phyloP scores from a whole-genome alignment of 2,888 invertebrate genomes.

The Pyrrhosoma nymphula region DNA sequence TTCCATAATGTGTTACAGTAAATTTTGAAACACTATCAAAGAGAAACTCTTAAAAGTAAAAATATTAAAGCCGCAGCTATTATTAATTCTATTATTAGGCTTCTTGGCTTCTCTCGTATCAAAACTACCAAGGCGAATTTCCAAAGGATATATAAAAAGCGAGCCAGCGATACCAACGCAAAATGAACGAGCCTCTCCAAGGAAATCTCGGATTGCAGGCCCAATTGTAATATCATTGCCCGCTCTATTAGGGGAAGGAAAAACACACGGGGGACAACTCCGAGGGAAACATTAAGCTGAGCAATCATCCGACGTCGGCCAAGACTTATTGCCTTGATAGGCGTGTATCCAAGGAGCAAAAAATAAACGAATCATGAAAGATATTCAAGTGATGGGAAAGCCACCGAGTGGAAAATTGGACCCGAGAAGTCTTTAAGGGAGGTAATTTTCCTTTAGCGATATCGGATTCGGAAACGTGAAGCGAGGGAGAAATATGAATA shows the following conservation, averaged over 20 bases:
- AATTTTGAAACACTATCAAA: too few species aligned
- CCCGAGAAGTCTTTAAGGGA: neutral
- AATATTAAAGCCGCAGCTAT: neutral
- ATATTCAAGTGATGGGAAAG: conserved; percentile 19
- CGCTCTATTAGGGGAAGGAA: neutral
- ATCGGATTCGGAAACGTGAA: conserved; percentile 47
- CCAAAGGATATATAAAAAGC: neutral
- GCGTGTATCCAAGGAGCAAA: neutral
- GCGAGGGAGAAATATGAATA: conserved; percentile 22
- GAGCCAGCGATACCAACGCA: neutral
- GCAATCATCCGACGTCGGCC: conserved; percentile 20
- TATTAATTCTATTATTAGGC: neutral
- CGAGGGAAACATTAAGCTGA: neutral
- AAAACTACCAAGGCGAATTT: neutral
- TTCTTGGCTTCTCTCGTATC: neutral
- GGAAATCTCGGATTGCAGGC: neutral
- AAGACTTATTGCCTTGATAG: neutral
- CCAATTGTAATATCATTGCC: neutral
- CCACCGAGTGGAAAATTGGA: conserved; percentile 53
- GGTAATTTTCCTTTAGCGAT: conserved; percentile 4
- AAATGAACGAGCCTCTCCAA: neutral
- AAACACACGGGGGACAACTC: neutral
- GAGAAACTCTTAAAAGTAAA: too few species aligned
- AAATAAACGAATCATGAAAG: neutral
- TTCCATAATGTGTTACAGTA: too few species aligned